Base-by-base conservation (phyloP, 2,113 vertebrate genomes). In the human (Homo sapiens) region DNA sequence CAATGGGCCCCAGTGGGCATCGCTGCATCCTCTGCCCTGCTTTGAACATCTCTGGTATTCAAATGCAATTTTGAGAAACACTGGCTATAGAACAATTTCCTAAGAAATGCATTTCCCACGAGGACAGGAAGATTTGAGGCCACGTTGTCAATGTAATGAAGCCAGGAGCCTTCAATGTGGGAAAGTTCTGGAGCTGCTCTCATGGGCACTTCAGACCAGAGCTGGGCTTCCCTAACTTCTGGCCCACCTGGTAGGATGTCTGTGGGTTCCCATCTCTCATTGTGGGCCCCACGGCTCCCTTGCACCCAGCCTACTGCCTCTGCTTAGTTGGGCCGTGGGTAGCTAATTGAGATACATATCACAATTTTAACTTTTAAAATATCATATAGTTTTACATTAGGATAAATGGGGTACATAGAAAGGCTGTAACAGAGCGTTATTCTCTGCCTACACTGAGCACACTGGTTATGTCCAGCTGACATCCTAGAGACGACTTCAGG, bases 311-410 rank as follows among this genome's bases (percentile, higher is more conserved):
- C 32, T 0, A 0, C 8, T 10, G 35, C 52, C 93, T 90, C 83
- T 18, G 40, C 45, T 52, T 0, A 16, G 57, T 73, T 61, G 66
- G 57, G 25, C 78, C 25, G 11, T 0, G 7, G 38, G 32, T 8
- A 91, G 68, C 85, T 97, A 96, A 97, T 55, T 81, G 95, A 97
- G 96, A 94, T 90, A 57, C 93, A 87, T 66, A 76, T 94, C 93
- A 83, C 68, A 91, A 70, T 81, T 89, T 95, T 83, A 95, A 83
- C 96, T 95, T 97, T 93, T 93, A 1, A 97, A 91, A 93, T 89
- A 94, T 89, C 0, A 0, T 76, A 89, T 94, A 97, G 90, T 55
- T 59, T 61, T 96, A 48, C 80, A 94, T 97, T 87, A 97, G 96
- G 96, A 93, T 96, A 80, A 97, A 95, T 76, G 96, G 97, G 70